Percentiles rank a stretch among this genome's conserved stretches.
Conservation (phyloP, 2,113 vertebrate genomes). For the Tauraco erythrolophus region DNA sequence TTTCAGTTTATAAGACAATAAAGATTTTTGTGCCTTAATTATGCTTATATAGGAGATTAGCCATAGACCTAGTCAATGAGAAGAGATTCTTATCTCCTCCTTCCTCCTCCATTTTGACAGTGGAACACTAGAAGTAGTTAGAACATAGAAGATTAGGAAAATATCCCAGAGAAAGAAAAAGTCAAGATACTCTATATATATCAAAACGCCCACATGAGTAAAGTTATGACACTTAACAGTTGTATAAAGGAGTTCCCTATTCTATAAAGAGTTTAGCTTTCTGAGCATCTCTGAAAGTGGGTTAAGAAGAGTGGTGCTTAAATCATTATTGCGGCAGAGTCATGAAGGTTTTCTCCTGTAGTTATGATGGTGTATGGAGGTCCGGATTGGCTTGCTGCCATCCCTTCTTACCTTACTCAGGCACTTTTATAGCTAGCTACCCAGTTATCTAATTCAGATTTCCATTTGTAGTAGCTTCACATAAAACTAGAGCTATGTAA, state of each 20-base stretch:
- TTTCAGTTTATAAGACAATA: background rate
- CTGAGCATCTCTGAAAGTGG: background rate
- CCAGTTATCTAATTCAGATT: background rate
- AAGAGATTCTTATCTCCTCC: background rate
- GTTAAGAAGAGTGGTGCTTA: background rate
- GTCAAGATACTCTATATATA: background rate
- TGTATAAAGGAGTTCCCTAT: background rate
- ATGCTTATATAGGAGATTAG: background rate
- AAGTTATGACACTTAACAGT: background rate
- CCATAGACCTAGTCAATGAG: background rate
- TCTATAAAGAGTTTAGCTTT: background rate
- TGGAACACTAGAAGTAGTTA: background rate
- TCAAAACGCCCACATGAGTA: fast-evolving
- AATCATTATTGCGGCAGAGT: background rate
- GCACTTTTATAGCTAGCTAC: background rate
- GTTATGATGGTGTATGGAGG: background rate
- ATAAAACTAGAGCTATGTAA: background rate
- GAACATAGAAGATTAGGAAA: background rate
- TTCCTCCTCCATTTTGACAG: fast-evolving
- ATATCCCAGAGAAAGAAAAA: background rate
- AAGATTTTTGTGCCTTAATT: background rate
- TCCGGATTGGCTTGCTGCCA: background rate
- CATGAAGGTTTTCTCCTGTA: background rate
- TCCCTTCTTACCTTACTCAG: background rate
- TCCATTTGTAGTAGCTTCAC: background rate